phyloP scores from a whole-genome alignment of 2,113 vertebrate species.

The Oostethus manadensis region DNA sequence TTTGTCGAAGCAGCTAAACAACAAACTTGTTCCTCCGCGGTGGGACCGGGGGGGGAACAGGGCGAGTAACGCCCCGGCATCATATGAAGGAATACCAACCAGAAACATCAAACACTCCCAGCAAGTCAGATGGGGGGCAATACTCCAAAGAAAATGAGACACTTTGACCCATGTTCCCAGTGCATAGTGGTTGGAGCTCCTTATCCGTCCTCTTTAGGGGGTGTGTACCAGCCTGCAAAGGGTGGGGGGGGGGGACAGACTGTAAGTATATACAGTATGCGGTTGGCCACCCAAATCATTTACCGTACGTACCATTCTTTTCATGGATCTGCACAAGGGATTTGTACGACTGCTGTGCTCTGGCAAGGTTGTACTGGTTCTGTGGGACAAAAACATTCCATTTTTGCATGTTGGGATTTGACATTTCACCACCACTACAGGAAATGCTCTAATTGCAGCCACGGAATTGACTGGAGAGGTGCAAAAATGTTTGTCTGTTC shows the following conservation, averaged over 20 bases:
- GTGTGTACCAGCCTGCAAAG: constrained; percentile 92
- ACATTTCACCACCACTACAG: too few relatives aligned
- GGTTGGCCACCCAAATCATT: background rate
- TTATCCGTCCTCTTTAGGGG: constrained; percentile 97
- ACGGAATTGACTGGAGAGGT: too few relatives aligned
- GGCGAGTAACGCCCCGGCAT: constrained; percentile 35
- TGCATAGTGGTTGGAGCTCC: constrained; percentile 52
- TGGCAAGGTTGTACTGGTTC: constrained; percentile 98
- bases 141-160: constrained; percentile 57
- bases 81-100: constrained; percentile 41
- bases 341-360: constrained; percentile 99
- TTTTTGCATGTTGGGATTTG: background rate
- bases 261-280: background rate
- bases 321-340: constrained; percentile 99
- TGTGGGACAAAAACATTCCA: constrained; percentile 59
- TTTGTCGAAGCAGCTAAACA: constrained; percentile 59
- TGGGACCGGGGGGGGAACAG: constrained; percentile 38
- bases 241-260: constrained; percentile 43
- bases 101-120: constrained; percentile 56
- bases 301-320: constrained; percentile 85
- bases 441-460: too few relatives aligned
- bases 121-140: constrained; percentile 33
- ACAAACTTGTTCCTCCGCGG: constrained; percentile 39
- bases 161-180: constrained; percentile 65
- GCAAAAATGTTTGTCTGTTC: too few relatives aligned